Conservation (phyloP, 2,888 invertebrate species). For the Ctena decussata region DNA sequence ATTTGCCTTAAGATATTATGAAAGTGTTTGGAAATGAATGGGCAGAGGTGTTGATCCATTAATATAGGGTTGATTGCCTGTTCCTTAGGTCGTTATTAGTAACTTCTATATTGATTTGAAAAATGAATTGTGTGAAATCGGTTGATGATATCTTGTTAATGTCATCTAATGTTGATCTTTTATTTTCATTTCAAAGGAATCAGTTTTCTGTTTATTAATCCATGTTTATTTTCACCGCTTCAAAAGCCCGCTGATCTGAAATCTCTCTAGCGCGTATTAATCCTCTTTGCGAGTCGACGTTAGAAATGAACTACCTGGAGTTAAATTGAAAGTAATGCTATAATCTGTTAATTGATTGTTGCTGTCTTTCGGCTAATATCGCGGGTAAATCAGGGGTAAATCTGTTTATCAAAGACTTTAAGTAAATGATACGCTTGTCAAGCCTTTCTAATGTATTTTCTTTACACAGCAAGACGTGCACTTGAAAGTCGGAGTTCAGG, state of each 20-base stretch:
- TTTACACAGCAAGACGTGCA: neutral
- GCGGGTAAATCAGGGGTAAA: neutral
- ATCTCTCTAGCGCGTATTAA: neutral
- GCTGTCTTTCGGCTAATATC: neutral
- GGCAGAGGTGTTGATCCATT: too few relatives aligned
- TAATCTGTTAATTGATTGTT: slow-evolving; percentile 12
- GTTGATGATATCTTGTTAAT: neutral
- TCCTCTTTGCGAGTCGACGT: neutral
- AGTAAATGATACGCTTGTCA: slow-evolving; percentile 8
- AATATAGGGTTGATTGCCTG: too few relatives aligned
- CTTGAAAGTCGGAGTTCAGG: neutral
- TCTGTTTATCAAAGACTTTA: slow-evolving; percentile 8
- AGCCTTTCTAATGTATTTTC: neutral
- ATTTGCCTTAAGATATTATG: too few relatives aligned
- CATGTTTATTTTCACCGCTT: neutral
- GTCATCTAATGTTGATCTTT: slow-evolving; percentile 11
- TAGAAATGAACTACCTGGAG: neutral
- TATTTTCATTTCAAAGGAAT: slow-evolving; percentile 1
- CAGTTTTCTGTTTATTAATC: slow-evolving; percentile 1
- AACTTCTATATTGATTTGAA: neutral
- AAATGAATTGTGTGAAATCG: neutral
- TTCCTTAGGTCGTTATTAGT: too few relatives aligned
- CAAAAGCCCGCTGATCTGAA: neutral
- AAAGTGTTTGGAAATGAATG: too few relatives aligned
- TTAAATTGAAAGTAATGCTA: neutral